Base-by-base conservation (phyloP, 2,888 invertebrate species). In the Leptinotarsa haldemani region DNA sequence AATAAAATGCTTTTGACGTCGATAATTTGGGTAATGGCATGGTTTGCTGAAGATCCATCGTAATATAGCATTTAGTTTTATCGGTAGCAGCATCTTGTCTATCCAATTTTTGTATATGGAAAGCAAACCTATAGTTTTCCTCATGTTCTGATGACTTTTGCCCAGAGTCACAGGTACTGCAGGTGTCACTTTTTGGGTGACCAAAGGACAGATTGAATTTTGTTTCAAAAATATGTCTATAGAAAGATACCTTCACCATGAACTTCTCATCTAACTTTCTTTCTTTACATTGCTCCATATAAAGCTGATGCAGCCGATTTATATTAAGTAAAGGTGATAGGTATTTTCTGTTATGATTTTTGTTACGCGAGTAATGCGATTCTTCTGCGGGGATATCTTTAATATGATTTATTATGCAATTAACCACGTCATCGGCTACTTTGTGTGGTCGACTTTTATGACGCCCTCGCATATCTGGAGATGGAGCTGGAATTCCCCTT, bases 1-100 rank as follows among this genome's bases (percentile, higher is more conserved):
- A 71, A 64, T 80, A 78, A 73, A 81, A 80, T 9, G 80, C 77
- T 53, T 80, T 77, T 18, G 70, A 74, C 13, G 78, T 78, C 3
- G 76, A 74, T 9, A 80, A 58, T 73, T 77, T 80, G 7, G 79
- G 79, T 16, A 81, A 53, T 1, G 80, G 80, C 74, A 79, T 75
- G 1, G 80, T 80, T 71, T 81, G 79, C 65, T 80, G 80, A 13
- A 78, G 30, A 61, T 81, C 79, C 61, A 81, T 66, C 13, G 77
- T 80, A 9, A 80, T 46, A 65, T 79, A 80, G 12, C 30, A 25
- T 12, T 61, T 64, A 50, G 71, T 65, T 18, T 48, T 50, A 16
- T 66, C 63, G 22, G 22, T 46, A 16, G 12, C 9, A 30, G 70
- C 20, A 7, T 18, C 48, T 50, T 65, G 3, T n/a, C 73, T 69